Evolutionary conservation across 2,888 invertebrate genomes (phyloP).

Genomic region (Colletes collaris): DNA sequence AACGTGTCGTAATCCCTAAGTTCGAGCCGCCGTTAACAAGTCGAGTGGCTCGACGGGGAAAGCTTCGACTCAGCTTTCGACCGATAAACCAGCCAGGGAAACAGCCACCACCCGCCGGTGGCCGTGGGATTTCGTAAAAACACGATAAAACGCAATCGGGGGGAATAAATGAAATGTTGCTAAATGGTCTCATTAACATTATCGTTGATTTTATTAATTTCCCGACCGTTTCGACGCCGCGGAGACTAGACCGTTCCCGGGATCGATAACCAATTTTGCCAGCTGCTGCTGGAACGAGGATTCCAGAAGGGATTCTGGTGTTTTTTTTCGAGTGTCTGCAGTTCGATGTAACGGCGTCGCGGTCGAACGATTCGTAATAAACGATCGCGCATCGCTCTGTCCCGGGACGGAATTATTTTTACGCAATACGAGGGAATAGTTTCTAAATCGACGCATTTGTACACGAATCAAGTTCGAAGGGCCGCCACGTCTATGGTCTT

Average conservation of each 20-base stretch:
- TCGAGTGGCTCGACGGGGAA: slow-evolving; percentile 28
- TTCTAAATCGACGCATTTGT: no score
- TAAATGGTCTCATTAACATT: slow-evolving; percentile 43
- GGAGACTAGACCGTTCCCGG: slow-evolving; percentile 1
- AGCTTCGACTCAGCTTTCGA: slow-evolving; percentile 21
- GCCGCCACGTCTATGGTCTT: no score
- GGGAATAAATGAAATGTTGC: slow-evolving; percentile 40
- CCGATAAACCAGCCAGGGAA: slow-evolving; percentile 23
- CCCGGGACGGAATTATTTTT: not conserved
- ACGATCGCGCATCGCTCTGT: not conserved
- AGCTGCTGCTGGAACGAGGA: slow-evolving; percentile 10
- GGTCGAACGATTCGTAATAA: slow-evolving; percentile 29
- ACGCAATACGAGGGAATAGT: not conserved
- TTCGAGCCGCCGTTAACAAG: slow-evolving; percentile 56
- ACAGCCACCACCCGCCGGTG: not conserved
- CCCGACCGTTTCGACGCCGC: not conserved
- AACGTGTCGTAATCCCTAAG: slow-evolving; percentile 51
- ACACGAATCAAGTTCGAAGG: no score
- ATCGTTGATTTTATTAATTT: slow-evolving; percentile 35
- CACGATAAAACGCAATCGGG: not conserved
- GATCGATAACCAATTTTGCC: slow-evolving; percentile 48
- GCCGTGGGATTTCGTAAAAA: not conserved
- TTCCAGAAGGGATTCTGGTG: slow-evolving; percentile 5
- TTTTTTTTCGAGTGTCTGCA: slow-evolving; percentile 24
- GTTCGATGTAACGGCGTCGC: not conserved